Base-by-base conservation (phyloP, 2,113 vertebrate species). In the Anthoscopus minutus region DNA sequence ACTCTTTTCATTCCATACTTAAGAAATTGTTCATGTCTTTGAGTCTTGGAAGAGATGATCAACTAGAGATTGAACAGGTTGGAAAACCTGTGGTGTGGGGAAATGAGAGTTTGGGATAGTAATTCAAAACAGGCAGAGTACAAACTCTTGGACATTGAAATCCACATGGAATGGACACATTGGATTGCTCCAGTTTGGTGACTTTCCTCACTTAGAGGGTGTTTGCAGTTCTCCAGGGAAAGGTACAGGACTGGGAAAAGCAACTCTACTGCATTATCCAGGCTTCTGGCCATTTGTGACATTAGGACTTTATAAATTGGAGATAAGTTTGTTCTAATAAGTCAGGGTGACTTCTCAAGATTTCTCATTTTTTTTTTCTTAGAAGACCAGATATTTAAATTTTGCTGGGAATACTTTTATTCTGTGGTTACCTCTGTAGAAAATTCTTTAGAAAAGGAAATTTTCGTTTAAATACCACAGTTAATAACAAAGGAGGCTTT, bases 111-210 rank as follows among this genome's bases (percentile, higher is more conserved):
- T 42, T 50, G 42, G 60, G 54, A 19, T 5, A 45, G 8, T 45
- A 30, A 35, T 64, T 74, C 30, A 14, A 1, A 58, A 13, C 12
- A 44, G 35, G 28, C 17, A 54, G 44, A 47, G 45, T 57, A n/a
- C 13, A 40, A 38, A 42, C 25, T 44, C 50, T 17, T 78, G 45
- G 16, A 7, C 4, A 1, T 15, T 22, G 64, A 61, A 81, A 65
- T 84, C 45, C 15, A 2, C 5, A 1, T 3, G 4, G 37, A 72
- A 27, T 10, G 30, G 58, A 20, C n/a, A 22, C 22, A 3, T 0
- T 56, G 71, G 48, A 6, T 71, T 15, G 19, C 48, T 91, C 33
- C 57, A 67, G 13, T 40, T 73, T 18, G 35, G 13, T 71, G 42
- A 38, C 44, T 27, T 82, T 7, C 76, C 65, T 64, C 33, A 53